These are phyloP conservation scores for Caiman crocodilus DNA, from an alignment of 2,797 vertebrate genomes.

Conservation along the genomic window DNA sequence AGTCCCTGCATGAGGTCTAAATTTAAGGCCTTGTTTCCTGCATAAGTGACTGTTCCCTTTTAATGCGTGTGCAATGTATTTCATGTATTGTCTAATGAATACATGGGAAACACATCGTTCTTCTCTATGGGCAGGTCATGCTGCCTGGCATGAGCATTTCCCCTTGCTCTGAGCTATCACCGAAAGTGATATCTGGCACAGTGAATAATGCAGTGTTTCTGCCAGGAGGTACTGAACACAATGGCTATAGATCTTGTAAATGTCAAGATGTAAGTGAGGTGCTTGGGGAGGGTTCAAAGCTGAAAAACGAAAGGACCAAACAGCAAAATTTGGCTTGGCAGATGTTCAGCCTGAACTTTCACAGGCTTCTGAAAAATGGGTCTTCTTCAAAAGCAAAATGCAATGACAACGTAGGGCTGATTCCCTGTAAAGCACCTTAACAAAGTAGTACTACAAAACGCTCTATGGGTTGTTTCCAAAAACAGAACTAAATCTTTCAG, in stretches of 20 bases:
- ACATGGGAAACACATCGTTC: constrained; percentile 14
- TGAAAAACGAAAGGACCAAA: constrained; percentile 38
- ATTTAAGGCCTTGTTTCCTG: constrained; percentile 19
- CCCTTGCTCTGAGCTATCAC: constrained; percentile 54
- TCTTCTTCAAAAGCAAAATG: constrained; percentile 62
- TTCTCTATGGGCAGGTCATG: constrained; percentile 5
- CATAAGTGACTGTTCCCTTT: background rate
- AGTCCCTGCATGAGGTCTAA: background rate
- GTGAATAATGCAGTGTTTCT: constrained; percentile 61
- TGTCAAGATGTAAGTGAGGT: constrained; percentile 39
- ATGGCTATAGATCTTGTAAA: constrained; percentile 50
- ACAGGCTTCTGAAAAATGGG: constrained; percentile 49
- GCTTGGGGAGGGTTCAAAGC: constrained; percentile 32
- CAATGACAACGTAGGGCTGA: constrained; percentile 49
- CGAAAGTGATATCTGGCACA: constrained; percentile 39
- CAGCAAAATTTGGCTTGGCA: constrained; percentile 8
- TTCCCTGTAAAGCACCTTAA: constrained; percentile 36
- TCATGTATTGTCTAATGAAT: background rate
- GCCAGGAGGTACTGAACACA: constrained; percentile 52
- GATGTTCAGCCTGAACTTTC: constrained; percentile 45
- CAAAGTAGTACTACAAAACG: background rate
- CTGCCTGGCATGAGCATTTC: constrained; percentile 33
- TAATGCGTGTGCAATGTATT: rapidly evolving
- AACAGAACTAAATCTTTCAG: constrained; percentile 30
- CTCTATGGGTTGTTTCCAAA: constrained; percentile 34